Evolutionary conservation across 2,888 invertebrate species (phyloP).

Genomic region (Ectobius pallidus): DNA sequence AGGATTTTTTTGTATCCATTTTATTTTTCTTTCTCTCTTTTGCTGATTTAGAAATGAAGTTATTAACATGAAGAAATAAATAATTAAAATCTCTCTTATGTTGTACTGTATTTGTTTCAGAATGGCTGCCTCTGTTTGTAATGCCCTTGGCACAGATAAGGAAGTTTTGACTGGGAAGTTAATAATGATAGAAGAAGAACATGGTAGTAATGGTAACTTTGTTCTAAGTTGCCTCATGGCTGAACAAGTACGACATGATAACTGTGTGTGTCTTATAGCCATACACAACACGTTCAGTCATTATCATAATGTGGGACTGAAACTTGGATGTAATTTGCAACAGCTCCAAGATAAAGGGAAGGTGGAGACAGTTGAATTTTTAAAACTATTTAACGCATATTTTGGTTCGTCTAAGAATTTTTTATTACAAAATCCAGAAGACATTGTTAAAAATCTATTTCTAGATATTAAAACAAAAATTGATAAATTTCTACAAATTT

Average conservation of each 20-base stretch:
- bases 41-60: no score
- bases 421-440: constrained; percentile 42
- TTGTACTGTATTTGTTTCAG: constrained; percentile 39
- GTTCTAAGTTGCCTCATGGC: constrained; percentile 70
- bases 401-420: constrained; percentile 45
- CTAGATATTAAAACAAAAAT: constrained; percentile 56
- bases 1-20: no score
- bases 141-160: constrained; percentile 69
- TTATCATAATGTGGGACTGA: constrained; percentile 75
- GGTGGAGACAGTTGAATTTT: constrained; percentile 61
- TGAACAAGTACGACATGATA: constrained; percentile 63
- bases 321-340: constrained; percentile 73
- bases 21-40: no score
- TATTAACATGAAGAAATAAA: no score
- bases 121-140: constrained; percentile 68
- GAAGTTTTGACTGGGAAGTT: constrained; percentile 61
- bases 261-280: constrained; percentile 66
- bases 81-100: no score
- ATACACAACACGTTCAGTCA: constrained; percentile 75
- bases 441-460: constrained; percentile 56
- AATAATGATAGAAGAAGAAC: constrained; percentile 71
- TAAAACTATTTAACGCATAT: constrained; percentile 52
- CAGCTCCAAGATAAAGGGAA: constrained; percentile 57
- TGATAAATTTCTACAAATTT: constrained; percentile 52
- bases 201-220: constrained; percentile 75